Evolutionary conservation across 92 coral and sea anemone species (phyloP), one percentile per base, ranked within the genome.

Genomic region (Umimayanthus chanpuru): DNA sequence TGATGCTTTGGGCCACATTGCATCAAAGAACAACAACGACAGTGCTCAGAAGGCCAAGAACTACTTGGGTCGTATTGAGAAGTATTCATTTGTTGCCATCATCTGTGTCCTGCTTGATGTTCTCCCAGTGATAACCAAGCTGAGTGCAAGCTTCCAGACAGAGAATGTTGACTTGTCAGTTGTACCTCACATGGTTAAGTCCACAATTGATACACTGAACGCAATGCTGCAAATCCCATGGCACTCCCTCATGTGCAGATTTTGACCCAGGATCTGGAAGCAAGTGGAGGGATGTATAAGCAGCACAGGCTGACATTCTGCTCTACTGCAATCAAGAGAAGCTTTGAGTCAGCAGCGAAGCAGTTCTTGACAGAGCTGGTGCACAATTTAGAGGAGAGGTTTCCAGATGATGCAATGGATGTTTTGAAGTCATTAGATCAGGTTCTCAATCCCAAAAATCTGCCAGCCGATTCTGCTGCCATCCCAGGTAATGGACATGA

Each of bases 1-100:
- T 77, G 81, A 77, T 77, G 81, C 81, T 79, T 79, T 53, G 83
- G 83, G 68, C 81, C 81, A 88, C 73, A 76, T 23, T 76, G 56
- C 56, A 76, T 76, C 56, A 39, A 30, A 43, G 58, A 76, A 43
- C 80, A 40, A 76, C 47, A 73, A 73, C 32, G 78, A 73, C 56
- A 43, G 80, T 40, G 58, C 58, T 40, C 80, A 76, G 80, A 40
- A 76, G 80, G 56, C 58, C 56, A 40, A 76, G 80, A 76, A 41
- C 80, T 40, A 74, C 58, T 76, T 76, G 80, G 58, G 80, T 40
- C 80, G 58, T 40, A 76, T 76, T 43, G 58, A 76, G 80, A 40
- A 76, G 80, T 74, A 74, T 30, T 76, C 80, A 76, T 76, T 76
- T 40, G 58, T 76, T 76, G 80, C 80, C 32, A 40, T 76, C 56